phyloP scores from a whole-genome alignment of 92 coral and sea anemone genomes.

The Paragorgia papillata region DNA sequence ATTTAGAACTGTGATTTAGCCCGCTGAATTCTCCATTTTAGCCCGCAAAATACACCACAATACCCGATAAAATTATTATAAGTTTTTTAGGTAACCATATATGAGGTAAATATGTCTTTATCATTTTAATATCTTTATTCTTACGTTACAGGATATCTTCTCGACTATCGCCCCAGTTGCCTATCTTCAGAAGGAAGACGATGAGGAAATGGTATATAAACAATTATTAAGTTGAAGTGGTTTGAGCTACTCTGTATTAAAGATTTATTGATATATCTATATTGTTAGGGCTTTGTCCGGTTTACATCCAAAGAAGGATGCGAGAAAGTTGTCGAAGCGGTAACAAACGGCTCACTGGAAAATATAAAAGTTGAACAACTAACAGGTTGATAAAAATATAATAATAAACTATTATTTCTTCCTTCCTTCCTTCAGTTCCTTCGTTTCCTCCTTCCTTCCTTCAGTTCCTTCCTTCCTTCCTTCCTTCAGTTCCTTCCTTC shows the following conservation, averaged over 20 bases:
- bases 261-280: too few relatives aligned
- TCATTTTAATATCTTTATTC: too few relatives aligned
- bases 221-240: not conserved
- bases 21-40: too few relatives aligned
- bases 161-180: constrained; percentile 74
- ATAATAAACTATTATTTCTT: not conserved
- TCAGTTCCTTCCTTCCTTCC: not conserved
- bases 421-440: not conserved
- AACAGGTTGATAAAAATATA: constrained; percentile 41
- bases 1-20: too few relatives aligned
- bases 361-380: constrained; percentile 37
- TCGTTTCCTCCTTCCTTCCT: not conserved
- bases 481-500: not conserved
- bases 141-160: constrained; percentile 63
- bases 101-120: too few relatives aligned
- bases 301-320: constrained; percentile 82
- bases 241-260: too few relatives aligned
- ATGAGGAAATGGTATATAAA: constrained; percentile 59
- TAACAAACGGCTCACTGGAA: constrained; percentile 38
- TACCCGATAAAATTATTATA: too few relatives aligned
- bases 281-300: constrained; percentile 82
- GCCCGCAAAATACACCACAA: too few relatives aligned
- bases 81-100: too few relatives aligned
- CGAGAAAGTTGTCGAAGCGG: constrained; percentile 55
- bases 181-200: constrained; percentile 74